Evolutionary conservation across 2,113 vertebrate species (phyloP).

Genomic region (Rhabdornis inornatus): DNA sequence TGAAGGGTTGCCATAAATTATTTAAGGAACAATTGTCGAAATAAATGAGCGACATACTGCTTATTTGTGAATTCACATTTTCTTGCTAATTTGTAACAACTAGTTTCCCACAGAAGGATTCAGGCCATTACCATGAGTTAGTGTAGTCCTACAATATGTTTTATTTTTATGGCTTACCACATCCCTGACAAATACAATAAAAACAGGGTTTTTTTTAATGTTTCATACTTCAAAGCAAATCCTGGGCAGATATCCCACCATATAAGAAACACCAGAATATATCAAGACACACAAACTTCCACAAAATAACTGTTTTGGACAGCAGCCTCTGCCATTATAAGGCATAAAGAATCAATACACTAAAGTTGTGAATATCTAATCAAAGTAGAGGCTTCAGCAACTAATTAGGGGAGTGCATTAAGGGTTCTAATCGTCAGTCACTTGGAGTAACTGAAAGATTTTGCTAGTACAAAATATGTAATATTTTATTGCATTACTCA

Average conservation of each 20-base stretch:
- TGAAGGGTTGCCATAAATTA: conserved; percentile 43
- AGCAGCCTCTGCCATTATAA: neutral
- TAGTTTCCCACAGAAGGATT: neutral
- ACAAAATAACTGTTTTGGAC: neutral
- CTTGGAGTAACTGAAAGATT: neutral
- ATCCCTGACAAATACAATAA: neutral
- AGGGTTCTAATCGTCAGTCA: neutral
- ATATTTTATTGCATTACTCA: neutral
- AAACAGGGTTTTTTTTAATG: neutral
- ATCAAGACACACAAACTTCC: neutral
- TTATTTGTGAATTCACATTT: neutral
- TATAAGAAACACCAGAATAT: neutral
- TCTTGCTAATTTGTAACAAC: conserved; percentile 22
- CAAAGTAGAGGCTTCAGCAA: neutral
- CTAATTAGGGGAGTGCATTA: neutral
- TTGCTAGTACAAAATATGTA: neutral
- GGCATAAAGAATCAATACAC: neutral
- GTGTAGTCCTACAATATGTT: neutral
- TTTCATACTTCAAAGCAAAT: neutral
- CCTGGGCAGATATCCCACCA: neutral
- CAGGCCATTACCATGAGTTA: conserved; percentile 30
- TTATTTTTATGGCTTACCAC: neutral
- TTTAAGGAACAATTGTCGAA: conserved; percentile 31
- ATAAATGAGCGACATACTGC: neutral
- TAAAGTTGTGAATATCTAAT: neutral